These are phyloP conservation scores for Apantesis nais DNA, from an alignment of 2,888 invertebrate genomes.

Conservation along the genomic window DNA sequence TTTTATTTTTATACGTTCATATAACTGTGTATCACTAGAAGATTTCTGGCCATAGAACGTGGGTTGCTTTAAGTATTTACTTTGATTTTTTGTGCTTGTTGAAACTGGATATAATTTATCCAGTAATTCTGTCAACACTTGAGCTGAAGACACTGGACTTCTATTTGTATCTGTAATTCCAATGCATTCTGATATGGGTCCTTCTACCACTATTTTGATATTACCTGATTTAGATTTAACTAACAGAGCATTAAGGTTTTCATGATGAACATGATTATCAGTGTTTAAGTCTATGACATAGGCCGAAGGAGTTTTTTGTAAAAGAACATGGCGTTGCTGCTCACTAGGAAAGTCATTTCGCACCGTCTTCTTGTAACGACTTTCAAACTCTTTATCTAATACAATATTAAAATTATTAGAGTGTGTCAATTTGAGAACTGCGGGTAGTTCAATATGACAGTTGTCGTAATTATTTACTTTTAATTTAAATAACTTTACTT, in stretches of 20 bases:
- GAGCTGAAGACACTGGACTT: slow-evolving; percentile 35
- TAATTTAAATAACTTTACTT: slow-evolving; percentile 43
- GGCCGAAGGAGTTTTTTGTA: slow-evolving; percentile 58
- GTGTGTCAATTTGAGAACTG: slow-evolving; percentile 56
- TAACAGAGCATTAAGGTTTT: slow-evolving; percentile 54
- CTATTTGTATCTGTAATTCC: slow-evolving; percentile 13
- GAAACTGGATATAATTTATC: slow-evolving; percentile 37
- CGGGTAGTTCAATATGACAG: slow-evolving; percentile 47
- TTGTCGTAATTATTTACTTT: slow-evolving; percentile 47
- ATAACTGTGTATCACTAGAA: slow-evolving; percentile 58
- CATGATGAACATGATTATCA: slow-evolving; percentile 16
- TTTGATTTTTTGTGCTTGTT: slow-evolving; percentile 28
- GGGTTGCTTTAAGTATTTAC: slow-evolving; percentile 26
- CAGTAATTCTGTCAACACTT: slow-evolving; percentile 48
- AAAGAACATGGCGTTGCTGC: slow-evolving; percentile 48
- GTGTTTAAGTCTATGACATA: slow-evolving; percentile 57
- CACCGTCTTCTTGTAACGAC: slow-evolving; percentile 49
- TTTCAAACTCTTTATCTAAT: slow-evolving; percentile 73
- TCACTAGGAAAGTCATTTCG: slow-evolving; percentile 46
- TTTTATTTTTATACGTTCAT: slow-evolving; percentile 47
- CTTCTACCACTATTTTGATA: slow-evolving; percentile 57
- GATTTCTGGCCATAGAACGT: slow-evolving; percentile 41
- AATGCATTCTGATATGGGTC: slow-evolving; percentile 32
- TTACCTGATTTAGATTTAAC: slow-evolving; percentile 60
- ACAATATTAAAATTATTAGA: slow-evolving; percentile 64